Base-by-base conservation (phyloP, 1,140 invertebrate genomes). In the Arion vulgaris region DNA sequence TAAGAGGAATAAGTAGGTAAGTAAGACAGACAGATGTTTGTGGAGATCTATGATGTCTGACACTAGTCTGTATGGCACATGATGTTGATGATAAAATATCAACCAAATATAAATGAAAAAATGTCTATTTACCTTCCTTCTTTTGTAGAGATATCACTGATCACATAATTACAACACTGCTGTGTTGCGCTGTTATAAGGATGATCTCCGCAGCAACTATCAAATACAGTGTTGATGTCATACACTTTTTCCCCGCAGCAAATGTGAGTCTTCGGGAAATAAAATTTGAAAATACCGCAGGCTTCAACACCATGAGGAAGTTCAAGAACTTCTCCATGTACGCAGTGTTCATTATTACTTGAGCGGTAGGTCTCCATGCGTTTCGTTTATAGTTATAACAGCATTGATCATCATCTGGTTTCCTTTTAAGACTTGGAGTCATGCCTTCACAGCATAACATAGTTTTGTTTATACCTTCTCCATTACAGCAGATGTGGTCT, bases 361-460 rank as follows among this genome's bases (percentile, higher is more conserved):
- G 71, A 73, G 41, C 26, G 39, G 71, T 28, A 73, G 41, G 26
- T 41, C 5, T 26, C 13, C 7, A 38, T 23, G 2, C 13, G 19
- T 39, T 23, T 66, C n/a, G 19, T 73, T 34, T 49, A n/a, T 73
- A 26, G 23, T 39, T 41, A 28, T n/a, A 41, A 23, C 71, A 73
- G 26, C 71, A 73, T 41, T 73, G 36, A 49, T 73, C 71, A 73
- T 73, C 71, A 73, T 73, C 71, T 73, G 36, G 7, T 9, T 26
- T 73, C 11, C 36, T 49, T 39, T 73, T 73, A 32, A 11, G 2
- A 39, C 71, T 15, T 5, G 71, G 1, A 41, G 71, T 39, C 0
- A 41, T 73, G 28, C 41, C 41, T 39, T 73, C 41, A 39, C 71
- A 73, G 38, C 71, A 73, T 11, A 73, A n/a, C 9, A 26, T 32